Evolutionary conservation across 2,888 invertebrate genomes (phyloP).

Genomic region (Cylindroiulus punctatus): DNA sequence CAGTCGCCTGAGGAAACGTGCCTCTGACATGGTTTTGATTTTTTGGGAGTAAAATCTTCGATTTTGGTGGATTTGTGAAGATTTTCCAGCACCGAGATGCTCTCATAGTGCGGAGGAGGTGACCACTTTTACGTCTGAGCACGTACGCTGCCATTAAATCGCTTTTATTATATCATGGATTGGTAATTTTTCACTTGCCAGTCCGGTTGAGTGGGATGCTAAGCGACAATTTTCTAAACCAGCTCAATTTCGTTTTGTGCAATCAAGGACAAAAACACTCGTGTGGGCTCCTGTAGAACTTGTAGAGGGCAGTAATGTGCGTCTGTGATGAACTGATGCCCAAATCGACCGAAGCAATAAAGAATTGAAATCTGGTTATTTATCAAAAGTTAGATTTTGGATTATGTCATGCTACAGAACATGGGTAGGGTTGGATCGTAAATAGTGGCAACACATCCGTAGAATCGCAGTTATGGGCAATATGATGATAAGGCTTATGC

Average conservation of each 20-base stretch:
- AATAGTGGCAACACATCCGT: too few relatives aligned
- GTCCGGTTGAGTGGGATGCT: conserved; percentile 5
- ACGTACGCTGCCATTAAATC: background rate
- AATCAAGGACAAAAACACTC: background rate
- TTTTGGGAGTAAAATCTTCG: background rate
- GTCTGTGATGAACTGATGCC: background rate
- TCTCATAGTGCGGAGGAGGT: background rate
- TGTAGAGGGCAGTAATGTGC: conserved; percentile 3
- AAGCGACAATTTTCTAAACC: background rate
- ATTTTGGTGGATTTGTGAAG: background rate
- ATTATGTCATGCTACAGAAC: too few relatives aligned
- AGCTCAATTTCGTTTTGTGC: background rate
- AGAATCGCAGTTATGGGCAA: too few relatives aligned
- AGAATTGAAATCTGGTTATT: background rate
- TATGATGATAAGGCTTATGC: too few relatives aligned
- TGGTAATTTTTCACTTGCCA: conserved; percentile 5
- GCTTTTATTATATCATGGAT: conserved; percentile 14
- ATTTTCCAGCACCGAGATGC: background rate
- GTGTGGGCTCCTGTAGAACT: background rate
- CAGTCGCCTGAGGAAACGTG: background rate
- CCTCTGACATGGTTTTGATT: background rate
- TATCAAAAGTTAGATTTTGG: too few relatives aligned
- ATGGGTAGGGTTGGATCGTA: too few relatives aligned
- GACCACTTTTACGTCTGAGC: background rate
- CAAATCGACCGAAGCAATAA: background rate